Base-by-base conservation (phyloP, 2,113 vertebrate genomes). In the Myocastor coypus region DNA sequence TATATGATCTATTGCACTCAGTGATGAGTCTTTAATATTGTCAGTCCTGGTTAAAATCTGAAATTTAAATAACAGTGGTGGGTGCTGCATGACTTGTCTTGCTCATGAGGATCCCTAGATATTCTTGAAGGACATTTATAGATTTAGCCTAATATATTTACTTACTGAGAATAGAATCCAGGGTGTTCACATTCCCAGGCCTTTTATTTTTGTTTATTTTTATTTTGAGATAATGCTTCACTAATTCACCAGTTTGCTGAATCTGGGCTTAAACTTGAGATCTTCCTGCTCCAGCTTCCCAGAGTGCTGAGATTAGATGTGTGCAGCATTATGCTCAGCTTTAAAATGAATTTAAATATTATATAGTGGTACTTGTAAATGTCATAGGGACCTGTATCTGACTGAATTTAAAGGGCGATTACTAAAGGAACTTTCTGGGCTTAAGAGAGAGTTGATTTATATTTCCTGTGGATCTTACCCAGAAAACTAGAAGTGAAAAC, bases 401-500 rank as follows among this genome's bases (percentile, higher is more conserved):
- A 63, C 9, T 63, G 61, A 81, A 87, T 78, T 80, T 42, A 50
- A 87, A 91, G 77, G 71, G n/a, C 82, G 16, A 55, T 82, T 28
- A 24, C 73, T 77, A 26, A 63, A 75, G 84, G 37, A 13, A 5
- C 71, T 87, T 89, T 90, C 14, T 12, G 64, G 68, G 90, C 75
- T 86, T 71, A 69, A 87, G 81, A 64, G 57, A 66, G 30, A 30
- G 28, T 63, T 8, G 28, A 75, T 85, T 5, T 82, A 63, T 89
- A 66, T 11, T 32, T 82, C 59, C 40, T 69, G 4, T 97, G 86
- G 52, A 61, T 24, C 84, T 24, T 86, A 73, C 19, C 22, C 42
- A 78, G 59, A 84, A 87, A 95, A 94, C n/a, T 86, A 87, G 78
- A 92, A 89, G 59, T 28, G 42, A 40, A 85, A 82, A 77, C 66